Conservation (phyloP, 2,113 vertebrate genomes). For the Microcebus jonahi region DNA sequence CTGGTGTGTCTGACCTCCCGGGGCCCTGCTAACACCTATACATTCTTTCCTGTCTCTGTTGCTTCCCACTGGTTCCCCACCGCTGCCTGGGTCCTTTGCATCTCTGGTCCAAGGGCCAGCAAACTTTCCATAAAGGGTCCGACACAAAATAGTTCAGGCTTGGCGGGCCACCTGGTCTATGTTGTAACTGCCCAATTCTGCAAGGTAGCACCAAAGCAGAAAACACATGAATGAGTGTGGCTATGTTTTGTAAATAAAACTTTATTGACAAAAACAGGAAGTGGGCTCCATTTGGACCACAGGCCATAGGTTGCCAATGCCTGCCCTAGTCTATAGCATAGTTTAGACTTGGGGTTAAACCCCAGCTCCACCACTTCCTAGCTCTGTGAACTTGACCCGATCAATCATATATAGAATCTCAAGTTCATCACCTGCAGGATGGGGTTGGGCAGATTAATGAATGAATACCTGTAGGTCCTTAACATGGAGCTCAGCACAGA, state of each 20-base stretch:
- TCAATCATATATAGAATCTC: background rate
- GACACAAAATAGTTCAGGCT: background rate
- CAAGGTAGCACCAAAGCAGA: too few relatives aligned
- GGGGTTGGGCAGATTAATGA: background rate
- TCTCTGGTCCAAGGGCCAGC: background rate
- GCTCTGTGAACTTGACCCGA: background rate
- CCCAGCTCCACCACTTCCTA: background rate
- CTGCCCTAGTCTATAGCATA: fast-evolving
- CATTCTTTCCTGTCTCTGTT: fast-evolving
- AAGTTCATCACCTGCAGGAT: background rate
- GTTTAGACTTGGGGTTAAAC: background rate
- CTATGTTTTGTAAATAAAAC: background rate
- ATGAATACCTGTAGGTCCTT: background rate
- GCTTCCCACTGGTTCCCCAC: background rate
- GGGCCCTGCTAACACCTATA: background rate
- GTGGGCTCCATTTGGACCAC: too few relatives aligned
- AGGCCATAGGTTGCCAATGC: background rate
- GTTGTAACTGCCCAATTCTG: background rate
- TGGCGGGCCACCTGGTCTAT: background rate
- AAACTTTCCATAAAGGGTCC: background rate
- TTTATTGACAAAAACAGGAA: background rate
- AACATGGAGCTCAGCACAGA: background rate
- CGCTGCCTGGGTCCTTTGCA: background rate
- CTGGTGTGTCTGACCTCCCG: too few relatives aligned
- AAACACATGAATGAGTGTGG: background rate